A percentile compares a stretch with the other conserved stretches of the same genome.
Evolutionary conservation across 92 coral and sea anemone genomes (phyloP).

Genomic region (Scolanthus callimorphus): DNA sequence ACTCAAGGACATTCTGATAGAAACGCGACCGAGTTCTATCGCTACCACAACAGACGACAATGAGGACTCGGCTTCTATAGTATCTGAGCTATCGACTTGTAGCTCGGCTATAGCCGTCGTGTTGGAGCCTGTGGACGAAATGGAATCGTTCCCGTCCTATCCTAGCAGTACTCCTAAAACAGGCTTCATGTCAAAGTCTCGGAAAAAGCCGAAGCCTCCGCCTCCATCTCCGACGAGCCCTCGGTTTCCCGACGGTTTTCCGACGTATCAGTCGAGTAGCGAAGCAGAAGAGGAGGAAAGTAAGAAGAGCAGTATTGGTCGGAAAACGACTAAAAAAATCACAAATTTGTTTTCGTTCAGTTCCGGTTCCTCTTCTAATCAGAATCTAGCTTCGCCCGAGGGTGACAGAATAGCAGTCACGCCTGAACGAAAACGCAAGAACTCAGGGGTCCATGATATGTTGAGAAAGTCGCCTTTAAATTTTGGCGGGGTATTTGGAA

Average conservation of each 20-base stretch:
- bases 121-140: conserved; percentile 57
- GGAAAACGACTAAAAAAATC: conserved; percentile 57
- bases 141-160: neutral
- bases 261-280: conserved; percentile 59
- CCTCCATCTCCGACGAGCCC: conserved; percentile 24
- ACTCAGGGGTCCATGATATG: conserved; percentile 39
- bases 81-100: conserved; percentile 66
- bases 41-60: conserved; percentile 45
- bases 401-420: conserved; percentile 11
- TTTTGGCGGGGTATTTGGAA: conserved; percentile 46
- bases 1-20: conserved; percentile 43
- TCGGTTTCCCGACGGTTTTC: conserved; percentile 15
- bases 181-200: conserved; percentile 3
- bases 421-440: conserved; percentile 54
- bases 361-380: conserved; percentile 10
- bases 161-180: neutral
- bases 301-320: conserved; percentile 25
- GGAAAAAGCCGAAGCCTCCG: neutral
- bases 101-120: conserved; percentile 51
- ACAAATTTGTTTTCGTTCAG: conserved; percentile 67
- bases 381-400: conserved; percentile 22
- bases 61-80: conserved; percentile 34
- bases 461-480: conserved; percentile 65
- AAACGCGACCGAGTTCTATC: conserved; percentile 17
- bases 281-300: conserved; percentile 77